These are phyloP conservation scores for Argyresthia goedartella DNA, from an alignment of 2,888 invertebrate species.

Conservation along the genomic window DNA sequence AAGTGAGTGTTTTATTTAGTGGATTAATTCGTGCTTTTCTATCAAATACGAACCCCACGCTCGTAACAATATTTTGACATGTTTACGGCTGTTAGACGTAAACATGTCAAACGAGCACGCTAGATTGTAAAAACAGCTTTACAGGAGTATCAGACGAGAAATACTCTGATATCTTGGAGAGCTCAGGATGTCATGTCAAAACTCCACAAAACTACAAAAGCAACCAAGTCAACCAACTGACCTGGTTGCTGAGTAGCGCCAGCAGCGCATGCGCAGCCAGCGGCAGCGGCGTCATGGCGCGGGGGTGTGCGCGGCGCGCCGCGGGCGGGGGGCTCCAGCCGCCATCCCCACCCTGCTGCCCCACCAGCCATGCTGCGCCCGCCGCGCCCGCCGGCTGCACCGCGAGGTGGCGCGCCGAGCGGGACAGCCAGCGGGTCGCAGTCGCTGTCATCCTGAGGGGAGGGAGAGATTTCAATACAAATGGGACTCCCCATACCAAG, in stretches of 20 bases:
- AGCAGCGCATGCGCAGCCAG: conserved; percentile 86
- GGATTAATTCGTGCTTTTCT: no score
- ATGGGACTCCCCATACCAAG: no score
- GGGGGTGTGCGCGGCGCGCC: conserved; percentile 71
- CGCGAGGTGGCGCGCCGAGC: conserved; percentile 42
- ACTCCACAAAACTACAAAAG: not conserved
- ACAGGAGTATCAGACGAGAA: no score
- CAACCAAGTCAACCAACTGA: conserved; percentile 20
- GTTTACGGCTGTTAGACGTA: no score
- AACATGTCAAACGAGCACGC: no score
- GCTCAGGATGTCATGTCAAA: no score
- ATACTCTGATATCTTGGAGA: no score
- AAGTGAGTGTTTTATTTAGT: no score
- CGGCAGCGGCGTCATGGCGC: conserved; percentile 62
- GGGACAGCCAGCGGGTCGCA: conserved; percentile 48
- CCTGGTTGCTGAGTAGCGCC: conserved; percentile 78
- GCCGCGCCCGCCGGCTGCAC: conserved; percentile 44
- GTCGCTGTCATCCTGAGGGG: conserved; percentile 50
- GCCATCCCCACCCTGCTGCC: conserved; percentile 80
- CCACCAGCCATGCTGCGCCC: conserved; percentile 82
- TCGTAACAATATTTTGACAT: no score
- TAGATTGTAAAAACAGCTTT: no score
- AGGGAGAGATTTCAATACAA: no score
- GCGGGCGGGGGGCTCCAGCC: conserved; percentile 73
- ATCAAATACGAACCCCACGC: no score